Percentiles rank a stretch among this genome's conserved stretches.
phyloP scores from a whole-genome alignment of 2,888 invertebrate species.

The Leptinotarsa tumamoca region DNA sequence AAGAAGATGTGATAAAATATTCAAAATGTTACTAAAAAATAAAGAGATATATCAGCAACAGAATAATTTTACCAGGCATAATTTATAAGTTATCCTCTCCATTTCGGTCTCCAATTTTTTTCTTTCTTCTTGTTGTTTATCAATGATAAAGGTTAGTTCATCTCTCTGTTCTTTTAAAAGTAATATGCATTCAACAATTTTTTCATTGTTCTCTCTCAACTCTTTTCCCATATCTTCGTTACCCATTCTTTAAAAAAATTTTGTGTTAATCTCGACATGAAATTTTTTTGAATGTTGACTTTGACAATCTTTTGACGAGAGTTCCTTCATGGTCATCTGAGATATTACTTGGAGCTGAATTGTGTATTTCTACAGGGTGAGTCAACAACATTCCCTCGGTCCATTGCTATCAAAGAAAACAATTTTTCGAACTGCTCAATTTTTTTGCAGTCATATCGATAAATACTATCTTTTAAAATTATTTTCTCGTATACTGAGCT shows the following conservation, averaged over 20 bases:
- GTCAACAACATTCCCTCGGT: no score
- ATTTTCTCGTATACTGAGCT: no score
- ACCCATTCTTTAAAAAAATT: conserved; percentile 7
- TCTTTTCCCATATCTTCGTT: conserved; percentile 45
- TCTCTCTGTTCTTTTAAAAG: conserved; percentile 57
- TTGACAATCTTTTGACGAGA: not conserved
- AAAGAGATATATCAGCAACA: not conserved
- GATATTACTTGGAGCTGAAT: not conserved
- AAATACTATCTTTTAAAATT: no score
- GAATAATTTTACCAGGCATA: conserved; percentile 54
- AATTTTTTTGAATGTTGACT: not conserved
- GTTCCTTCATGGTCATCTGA: not conserved
- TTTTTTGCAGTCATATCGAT: no score
- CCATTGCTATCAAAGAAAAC: no score
- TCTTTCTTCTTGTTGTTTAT: conserved; percentile 59
- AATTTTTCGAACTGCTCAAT: no score
- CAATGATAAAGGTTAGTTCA: conserved; percentile 56
- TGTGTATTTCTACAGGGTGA: not conserved
- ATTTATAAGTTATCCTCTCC: conserved; percentile 60
- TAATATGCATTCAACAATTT: conserved; percentile 57
- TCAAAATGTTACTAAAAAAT: not conserved
- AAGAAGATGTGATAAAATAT: no score
- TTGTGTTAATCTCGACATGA: conserved; percentile 4
- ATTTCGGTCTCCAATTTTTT: conserved; percentile 56
- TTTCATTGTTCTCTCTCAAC: conserved; percentile 55